These are phyloP conservation scores for Ammodytes marinus DNA, from an alignment of 2,113 vertebrate species.

Conservation along the genomic window DNA sequence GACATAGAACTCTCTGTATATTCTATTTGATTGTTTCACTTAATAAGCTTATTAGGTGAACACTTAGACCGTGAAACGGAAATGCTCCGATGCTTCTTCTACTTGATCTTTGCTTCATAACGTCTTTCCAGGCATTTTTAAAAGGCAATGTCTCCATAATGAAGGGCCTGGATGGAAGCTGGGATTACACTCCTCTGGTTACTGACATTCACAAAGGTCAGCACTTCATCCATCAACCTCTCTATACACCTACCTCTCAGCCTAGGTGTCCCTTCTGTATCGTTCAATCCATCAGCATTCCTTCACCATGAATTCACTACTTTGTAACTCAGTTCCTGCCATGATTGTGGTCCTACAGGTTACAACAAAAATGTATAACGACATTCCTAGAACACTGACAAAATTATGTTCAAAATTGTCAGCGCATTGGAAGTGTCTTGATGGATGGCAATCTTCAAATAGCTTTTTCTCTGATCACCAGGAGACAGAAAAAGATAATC, in stretches of 20 bases:
- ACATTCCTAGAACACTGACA: background rate
- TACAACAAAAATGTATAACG: background rate
- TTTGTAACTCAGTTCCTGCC: background rate
- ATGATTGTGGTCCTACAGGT: background rate
- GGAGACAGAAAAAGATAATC: background rate
- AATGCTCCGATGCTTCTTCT: conserved; percentile 9
- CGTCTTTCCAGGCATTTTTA: conserved; percentile 37
- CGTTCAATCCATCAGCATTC: conserved; percentile 24
- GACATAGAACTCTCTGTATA: too few species aligned
- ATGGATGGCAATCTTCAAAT: background rate
- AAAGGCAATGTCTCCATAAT: conserved; percentile 48
- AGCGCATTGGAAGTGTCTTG: background rate
- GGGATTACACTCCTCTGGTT: conserved; percentile 27
- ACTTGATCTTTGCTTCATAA: conserved; percentile 35
- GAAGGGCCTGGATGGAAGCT: conserved; percentile 31
- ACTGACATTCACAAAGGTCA: conserved; percentile 64
- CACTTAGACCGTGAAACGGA: background rate
- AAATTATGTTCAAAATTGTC: background rate
- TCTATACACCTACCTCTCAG: conserved; percentile 36
- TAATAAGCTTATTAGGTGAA: too few species aligned
- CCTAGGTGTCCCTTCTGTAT: conserved; percentile 29
- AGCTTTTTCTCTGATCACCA: conserved; percentile 5
- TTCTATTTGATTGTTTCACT: too few species aligned
- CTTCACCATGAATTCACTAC: background rate
- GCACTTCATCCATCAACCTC: conserved; percentile 46